A percentile compares a stretch with the other conserved stretches of the same genome.
phyloP scores from a whole-genome alignment of 2,888 invertebrate species.

The Drosophila recens region DNA sequence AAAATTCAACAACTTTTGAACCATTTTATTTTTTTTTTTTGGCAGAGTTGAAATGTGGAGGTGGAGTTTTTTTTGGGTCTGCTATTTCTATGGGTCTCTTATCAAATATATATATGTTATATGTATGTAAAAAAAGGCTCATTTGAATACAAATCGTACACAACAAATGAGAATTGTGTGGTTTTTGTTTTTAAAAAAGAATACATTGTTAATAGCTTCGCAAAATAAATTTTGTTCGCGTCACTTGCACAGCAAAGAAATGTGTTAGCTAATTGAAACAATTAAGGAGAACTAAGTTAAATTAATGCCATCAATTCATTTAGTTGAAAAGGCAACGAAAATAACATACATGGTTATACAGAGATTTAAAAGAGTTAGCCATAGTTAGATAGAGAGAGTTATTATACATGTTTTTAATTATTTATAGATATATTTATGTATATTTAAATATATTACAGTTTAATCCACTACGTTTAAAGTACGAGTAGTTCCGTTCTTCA shows the following conservation, averaged over 20 bases:
- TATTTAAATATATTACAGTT: conserved; percentile 59
- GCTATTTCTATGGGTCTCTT: conserved; percentile 34
- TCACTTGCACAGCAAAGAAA: conserved; percentile 54
- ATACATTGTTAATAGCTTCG: conserved; percentile 49
- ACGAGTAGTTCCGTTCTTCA: conserved; percentile 57
- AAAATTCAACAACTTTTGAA: conserved; percentile 40
- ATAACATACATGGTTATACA: conserved; percentile 45
- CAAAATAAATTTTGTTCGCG: conserved; percentile 57
- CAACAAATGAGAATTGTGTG: conserved; percentile 12
- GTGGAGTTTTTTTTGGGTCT: conserved; percentile 15
- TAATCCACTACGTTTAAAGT: conserved; percentile 67
- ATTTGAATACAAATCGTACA: conserved; percentile 36
- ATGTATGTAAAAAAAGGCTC: conserved; percentile 26
- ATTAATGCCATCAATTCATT: conserved; percentile 40
- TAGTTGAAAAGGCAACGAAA: conserved; percentile 26
- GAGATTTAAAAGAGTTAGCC: conserved; percentile 28
- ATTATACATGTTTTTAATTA: conserved; percentile 38
- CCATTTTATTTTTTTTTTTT: conserved; percentile 28
- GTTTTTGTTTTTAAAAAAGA: conserved; percentile 19
- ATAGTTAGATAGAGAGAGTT: conserved; percentile 37
- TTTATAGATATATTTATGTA: conserved; percentile 42
- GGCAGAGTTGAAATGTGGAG: conserved; percentile 40
- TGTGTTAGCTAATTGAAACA: conserved; percentile 33
- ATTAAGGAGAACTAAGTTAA: conserved; percentile 41
- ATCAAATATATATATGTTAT: conserved; percentile 36